These are phyloP conservation scores for Neosilurus hyrtlii DNA, from an alignment of 2,797 vertebrate genomes.

Conservation along the genomic window DNA sequence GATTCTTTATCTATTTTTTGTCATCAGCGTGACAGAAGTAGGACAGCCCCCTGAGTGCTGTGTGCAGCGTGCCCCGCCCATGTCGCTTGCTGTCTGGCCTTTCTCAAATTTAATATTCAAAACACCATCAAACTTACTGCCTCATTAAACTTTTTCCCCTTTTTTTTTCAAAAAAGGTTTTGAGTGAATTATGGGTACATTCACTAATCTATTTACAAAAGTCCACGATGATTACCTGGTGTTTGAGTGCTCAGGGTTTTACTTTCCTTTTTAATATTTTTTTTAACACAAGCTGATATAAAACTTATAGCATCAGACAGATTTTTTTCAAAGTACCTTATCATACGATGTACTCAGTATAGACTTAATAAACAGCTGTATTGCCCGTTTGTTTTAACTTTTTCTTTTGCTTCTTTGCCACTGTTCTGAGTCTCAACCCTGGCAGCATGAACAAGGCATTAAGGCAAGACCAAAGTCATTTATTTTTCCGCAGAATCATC, in stretches of 20 bases:
- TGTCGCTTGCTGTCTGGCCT: conserved; percentile 59
- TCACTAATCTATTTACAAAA: not conserved
- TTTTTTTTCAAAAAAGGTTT: not conserved
- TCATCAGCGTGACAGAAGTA: conserved; percentile 72
- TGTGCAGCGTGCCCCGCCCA: conserved; percentile 65
- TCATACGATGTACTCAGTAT: not conserved
- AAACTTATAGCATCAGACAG: not conserved
- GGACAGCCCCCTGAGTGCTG: conserved; percentile 65
- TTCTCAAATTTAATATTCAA: conserved; percentile 64
- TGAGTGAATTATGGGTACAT: not conserved
- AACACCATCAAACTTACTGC: conserved; percentile 58
- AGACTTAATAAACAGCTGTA: conserved; percentile 2
- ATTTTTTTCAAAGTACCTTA: not conserved
- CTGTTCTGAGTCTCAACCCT: conserved; percentile 19
- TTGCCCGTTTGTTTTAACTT: not conserved
- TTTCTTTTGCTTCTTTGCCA: not conserved
- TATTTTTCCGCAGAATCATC: conserved; percentile 41
- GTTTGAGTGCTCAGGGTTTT: not conserved
- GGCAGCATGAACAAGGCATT: conserved; percentile 23
- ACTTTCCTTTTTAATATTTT: not conserved
- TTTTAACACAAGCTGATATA: not conserved
- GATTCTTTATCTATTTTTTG: conserved; percentile 50
- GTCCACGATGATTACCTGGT: not conserved
- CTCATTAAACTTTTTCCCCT: conserved; percentile 44
- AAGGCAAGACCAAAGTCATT: conserved; percentile 26